These are phyloP conservation scores for Meda fulgida DNA, from an alignment of 2,797 vertebrate species.

Conservation along the genomic window DNA sequence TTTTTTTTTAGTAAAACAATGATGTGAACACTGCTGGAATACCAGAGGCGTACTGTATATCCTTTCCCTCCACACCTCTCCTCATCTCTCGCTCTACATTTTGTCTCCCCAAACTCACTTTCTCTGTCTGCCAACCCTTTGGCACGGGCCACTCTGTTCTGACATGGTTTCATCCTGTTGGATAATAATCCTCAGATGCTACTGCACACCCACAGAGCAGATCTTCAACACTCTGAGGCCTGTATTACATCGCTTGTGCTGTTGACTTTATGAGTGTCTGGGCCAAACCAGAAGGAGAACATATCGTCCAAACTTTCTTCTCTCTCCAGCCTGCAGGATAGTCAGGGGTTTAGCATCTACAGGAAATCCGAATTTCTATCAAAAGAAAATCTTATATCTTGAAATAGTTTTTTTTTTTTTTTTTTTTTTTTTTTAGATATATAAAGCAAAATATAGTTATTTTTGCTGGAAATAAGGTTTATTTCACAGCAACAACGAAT, in stretches of 20 bases:
- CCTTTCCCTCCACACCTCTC: background rate
- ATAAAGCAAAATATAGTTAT: background rate
- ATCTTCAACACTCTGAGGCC: conserved; percentile 9
- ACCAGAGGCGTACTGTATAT: conserved; percentile 48
- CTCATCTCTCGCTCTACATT: conserved; percentile 20
- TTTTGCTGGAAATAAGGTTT: background rate
- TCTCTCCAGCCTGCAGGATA: background rate
- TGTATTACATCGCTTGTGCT: conserved; percentile 14
- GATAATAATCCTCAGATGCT: conserved; percentile 50
- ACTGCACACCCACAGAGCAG: conserved; percentile 47
- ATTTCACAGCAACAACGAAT: background rate
- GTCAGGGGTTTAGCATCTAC: background rate
- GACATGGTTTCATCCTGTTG: conserved; percentile 55
- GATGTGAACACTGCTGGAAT: conserved; percentile 29
- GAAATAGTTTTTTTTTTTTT: background rate
- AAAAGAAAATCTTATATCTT: background rate
- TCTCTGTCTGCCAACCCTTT: conserved; percentile 33
- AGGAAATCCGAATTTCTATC: background rate
- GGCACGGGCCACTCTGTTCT: conserved; percentile 47
- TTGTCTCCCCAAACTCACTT: conserved; percentile 17
- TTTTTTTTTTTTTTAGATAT: no score
- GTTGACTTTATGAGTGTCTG: conserved; percentile 23
- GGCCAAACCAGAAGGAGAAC: conserved; percentile 19
- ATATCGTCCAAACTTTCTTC: background rate
- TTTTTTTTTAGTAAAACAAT: background rate